Evolutionary conservation across 1,140 invertebrate species (phyloP).

Genomic region (Drosophila subpulchrella): DNA sequence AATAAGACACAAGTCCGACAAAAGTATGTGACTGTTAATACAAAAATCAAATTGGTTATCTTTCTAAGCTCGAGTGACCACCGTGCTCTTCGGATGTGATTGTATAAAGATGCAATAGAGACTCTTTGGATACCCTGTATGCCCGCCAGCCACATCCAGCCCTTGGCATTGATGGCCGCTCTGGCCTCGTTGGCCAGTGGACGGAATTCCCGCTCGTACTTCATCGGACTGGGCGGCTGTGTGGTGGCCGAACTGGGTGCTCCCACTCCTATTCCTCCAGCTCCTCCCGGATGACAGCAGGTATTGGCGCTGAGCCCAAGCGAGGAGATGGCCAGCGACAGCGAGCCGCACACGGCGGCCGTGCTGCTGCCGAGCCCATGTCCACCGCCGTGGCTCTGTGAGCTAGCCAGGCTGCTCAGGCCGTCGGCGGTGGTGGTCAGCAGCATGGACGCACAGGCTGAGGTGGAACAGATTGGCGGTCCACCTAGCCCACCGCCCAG

Average conservation of each 20-base stretch:
- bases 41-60: too few relatives aligned
- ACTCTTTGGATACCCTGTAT: constrained; percentile 86
- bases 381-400: constrained; percentile 27
- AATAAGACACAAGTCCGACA: too few relatives aligned
- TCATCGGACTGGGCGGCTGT: constrained; percentile 81
- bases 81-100: neutral
- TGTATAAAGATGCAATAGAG: constrained; percentile 1
- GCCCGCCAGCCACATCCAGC: constrained; percentile 93
- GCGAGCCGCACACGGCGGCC: constrained; percentile 79
- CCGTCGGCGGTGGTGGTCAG: constrained; percentile 2
- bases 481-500: neutral
- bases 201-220: constrained; percentile 81
- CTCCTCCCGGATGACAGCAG: constrained; percentile 24
- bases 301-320: constrained; percentile 69
- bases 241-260: constrained; percentile 21
- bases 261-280: neutral
- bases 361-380: constrained; percentile 71
- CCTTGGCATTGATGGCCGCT: constrained; percentile 88
- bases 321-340: constrained; percentile 82
- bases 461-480: constrained; percentile 44
- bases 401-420: constrained; percentile 48
- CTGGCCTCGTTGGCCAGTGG: constrained; percentile 84
- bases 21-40: too few relatives aligned
- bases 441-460: constrained; percentile 46
- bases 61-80: neutral